Conservation (phyloP, 2,797 vertebrate species). For the Liparis tanakae region DNA sequence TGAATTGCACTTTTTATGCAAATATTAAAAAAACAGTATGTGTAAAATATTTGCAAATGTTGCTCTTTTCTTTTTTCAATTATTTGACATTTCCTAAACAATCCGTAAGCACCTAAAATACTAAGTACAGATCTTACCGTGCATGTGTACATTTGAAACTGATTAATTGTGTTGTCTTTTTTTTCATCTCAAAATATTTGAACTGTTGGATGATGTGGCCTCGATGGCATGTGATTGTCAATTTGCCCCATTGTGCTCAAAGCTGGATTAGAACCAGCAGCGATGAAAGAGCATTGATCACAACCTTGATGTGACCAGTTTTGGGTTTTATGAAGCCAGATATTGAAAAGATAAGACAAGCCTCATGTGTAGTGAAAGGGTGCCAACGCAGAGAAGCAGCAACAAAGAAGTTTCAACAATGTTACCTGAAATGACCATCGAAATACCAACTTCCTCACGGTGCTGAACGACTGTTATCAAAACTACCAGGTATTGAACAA, state of each 20-base stretch:
- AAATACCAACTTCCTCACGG: too few relatives aligned
- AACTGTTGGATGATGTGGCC: neutral
- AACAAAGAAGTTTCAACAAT: neutral
- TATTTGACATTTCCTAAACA: neutral
- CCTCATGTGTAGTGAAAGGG: slow-evolving; percentile 9
- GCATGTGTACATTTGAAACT: neutral
- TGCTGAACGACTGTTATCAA: too few relatives aligned
- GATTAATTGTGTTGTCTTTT: neutral
- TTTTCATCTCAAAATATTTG: too few relatives aligned
- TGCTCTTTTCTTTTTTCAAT: neutral
- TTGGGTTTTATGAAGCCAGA: slow-evolving; percentile 32
- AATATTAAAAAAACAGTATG: neutral
- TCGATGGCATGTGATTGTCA: slow-evolving; percentile 3
- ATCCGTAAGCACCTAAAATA: neutral
- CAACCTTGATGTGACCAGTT: slow-evolving; percentile 6
- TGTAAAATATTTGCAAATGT: neutral
- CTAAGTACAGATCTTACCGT: neutral
- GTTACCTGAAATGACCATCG: too few relatives aligned
- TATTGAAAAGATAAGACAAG: slow-evolving; percentile 33
- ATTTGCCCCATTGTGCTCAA: slow-evolving; percentile 28
- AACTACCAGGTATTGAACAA: too few relatives aligned
- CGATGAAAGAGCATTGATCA: slow-evolving; percentile 39
- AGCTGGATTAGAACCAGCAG: slow-evolving; percentile 6
- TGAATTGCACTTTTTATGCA: neutral
- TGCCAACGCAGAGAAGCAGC: slow-evolving; percentile 6